Evolutionary conservation across 64 coral and sea anemone species (phyloP), one percentile per base, ranked within the genome.

Genomic region (Actinia tenebrosa): DNA sequence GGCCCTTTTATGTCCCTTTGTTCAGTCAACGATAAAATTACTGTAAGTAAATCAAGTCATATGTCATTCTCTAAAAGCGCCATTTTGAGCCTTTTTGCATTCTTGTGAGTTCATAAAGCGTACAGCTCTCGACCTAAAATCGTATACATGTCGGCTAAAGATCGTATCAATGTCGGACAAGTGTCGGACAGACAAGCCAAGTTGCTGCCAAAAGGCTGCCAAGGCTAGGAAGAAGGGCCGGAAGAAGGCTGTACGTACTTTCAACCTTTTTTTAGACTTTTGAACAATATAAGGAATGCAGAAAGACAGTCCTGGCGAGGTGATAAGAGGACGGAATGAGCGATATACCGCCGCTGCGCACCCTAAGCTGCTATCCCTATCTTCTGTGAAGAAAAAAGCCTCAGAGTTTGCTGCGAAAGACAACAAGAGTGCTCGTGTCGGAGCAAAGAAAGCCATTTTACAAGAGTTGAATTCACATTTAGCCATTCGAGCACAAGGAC

Each of bases 361-460:
- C 4, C 85, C 85, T 16, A 92, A 92, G 61, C 56, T 80, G 75
- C 19, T 92, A 47, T 92, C 90, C 23, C 55, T 92, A 30, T 46
- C 59, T 3, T 46, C 77, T 56, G 90, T 84, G 20, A 68, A 72
- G 60, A 77, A 87, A 10, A 92, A 92, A 84, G 90, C 90, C 23
- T 80, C 84, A 60, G 59, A 92, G 44, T 92, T 83, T 46, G 90
- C 90, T 53, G 63, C 90, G 14, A 92, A 92, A 77, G 53, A 92
- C 58, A 86, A 92, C 78, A 92, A 92, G 85, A 37, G 44, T 56
- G 79, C 85, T 79, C 90, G 90, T 22, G 90, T 92, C 18, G 79
- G 86, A 62, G 90, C 90, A 72, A 92, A 92, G 52, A 60, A 87
- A 87, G 90, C 90, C 19, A 84, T 92, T 43, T 71, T 92, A 22